These are phyloP conservation scores for Centroberyx gerrardi DNA, from an alignment of 2,797 vertebrate species.

Conservation along the genomic window DNA sequence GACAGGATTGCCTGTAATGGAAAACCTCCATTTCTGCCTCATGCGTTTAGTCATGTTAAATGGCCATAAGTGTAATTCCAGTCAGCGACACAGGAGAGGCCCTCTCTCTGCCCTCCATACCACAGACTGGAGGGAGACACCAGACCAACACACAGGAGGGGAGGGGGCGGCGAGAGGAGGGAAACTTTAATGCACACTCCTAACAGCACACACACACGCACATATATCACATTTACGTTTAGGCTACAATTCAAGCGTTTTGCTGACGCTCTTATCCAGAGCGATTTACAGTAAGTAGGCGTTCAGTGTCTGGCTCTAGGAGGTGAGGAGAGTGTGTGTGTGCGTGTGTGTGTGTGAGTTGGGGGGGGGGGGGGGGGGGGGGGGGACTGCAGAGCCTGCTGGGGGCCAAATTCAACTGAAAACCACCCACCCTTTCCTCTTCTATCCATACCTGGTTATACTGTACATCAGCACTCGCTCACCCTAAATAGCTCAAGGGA, in stretches of 20 bases:
- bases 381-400: not conserved
- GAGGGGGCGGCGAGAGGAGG: constrained; percentile 43
- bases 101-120: constrained; percentile 75
- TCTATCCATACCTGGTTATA: not conserved
- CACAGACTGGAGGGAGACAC: constrained; percentile 77
- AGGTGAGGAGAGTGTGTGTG: constrained; percentile 16
- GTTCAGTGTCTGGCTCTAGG: constrained; percentile 29
- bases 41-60: constrained; percentile 69
- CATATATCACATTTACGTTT: constrained; percentile 62
- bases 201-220: constrained; percentile 24
- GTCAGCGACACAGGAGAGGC: constrained; percentile 74
- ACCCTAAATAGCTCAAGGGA: not conserved
- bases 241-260: constrained; percentile 59
- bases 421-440: not conserved
- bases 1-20: constrained; percentile 42
- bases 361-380: not conserved
- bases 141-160: constrained; percentile 49
- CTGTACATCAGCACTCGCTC: not conserved
- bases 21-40: constrained; percentile 60
- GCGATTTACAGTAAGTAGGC: constrained; percentile 27
- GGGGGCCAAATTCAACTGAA: not conserved
- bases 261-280: constrained; percentile 59
- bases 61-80: constrained; percentile 79
- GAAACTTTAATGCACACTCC: constrained; percentile 67
- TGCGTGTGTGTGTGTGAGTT: not conserved